These are phyloP conservation scores for Lacanobia oleracea DNA, from an alignment of 2,888 invertebrate species.

Conservation along the genomic window DNA sequence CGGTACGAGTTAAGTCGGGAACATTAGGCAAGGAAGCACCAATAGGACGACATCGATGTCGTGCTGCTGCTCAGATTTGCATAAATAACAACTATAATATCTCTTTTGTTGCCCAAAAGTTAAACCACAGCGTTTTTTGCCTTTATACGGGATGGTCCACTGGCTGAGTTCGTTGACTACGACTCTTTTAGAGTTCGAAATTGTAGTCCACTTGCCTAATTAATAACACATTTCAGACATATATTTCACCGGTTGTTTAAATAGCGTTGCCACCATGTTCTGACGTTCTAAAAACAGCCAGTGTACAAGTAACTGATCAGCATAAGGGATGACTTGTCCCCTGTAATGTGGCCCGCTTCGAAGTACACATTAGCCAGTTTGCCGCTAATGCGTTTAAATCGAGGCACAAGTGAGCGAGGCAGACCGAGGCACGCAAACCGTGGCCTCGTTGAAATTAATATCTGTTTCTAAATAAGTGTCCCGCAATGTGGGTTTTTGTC, in stretches of 20 bases:
- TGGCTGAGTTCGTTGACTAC: not conserved
- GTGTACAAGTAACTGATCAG: not conserved
- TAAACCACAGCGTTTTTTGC: constrained; percentile 67
- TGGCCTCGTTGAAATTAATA: constrained; percentile 85
- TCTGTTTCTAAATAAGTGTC: constrained; percentile 86
- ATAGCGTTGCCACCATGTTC: not conserved
- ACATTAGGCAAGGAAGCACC: constrained; percentile 67
- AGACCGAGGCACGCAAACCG: constrained; percentile 82
- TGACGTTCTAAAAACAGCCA: not conserved
- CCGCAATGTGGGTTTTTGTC: constrained; percentile 80
- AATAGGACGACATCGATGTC: constrained; percentile 74
- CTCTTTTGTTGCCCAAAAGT: constrained; percentile 68
- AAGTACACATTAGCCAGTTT: constrained; percentile 56
- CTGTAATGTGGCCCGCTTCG: constrained; percentile 13
- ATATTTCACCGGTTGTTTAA: not conserved
- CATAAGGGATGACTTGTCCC: not conserved
- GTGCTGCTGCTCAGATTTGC: constrained; percentile 84
- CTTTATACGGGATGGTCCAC: not conserved
- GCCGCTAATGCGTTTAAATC: constrained; percentile 66
- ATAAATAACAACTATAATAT: constrained; percentile 84
- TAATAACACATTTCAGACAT: fast-evolving
- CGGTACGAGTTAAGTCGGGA: constrained; percentile 64
- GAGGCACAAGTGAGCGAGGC: constrained; percentile 62
- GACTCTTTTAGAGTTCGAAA: not conserved
- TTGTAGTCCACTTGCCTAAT: not conserved